These are phyloP conservation scores for Paramormyrops hopkinsi DNA, from an alignment of 2,797 vertebrate species.

Conservation along the genomic window DNA sequence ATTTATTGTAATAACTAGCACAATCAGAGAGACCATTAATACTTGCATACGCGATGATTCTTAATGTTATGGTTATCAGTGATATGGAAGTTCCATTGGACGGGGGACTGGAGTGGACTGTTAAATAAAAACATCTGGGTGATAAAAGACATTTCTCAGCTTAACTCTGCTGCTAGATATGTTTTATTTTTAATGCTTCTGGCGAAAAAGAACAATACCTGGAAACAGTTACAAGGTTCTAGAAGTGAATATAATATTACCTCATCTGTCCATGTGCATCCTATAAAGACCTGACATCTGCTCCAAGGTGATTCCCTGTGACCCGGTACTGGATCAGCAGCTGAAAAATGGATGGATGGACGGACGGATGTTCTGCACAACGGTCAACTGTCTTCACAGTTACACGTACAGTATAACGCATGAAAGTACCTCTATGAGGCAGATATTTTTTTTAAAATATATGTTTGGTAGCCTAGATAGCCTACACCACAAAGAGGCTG, in stretches of 20 bases:
- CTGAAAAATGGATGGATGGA: not conserved
- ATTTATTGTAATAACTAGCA: not conserved
- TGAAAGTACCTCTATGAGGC: not conserved
- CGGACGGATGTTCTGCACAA: not conserved
- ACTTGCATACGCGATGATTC: not conserved
- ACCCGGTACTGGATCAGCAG: not conserved
- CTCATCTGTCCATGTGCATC: not conserved
- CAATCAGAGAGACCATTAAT: not conserved
- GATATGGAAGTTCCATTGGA: not conserved
- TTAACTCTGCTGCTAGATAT: not conserved
- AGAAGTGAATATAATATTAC: not conserved
- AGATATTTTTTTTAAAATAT: not conserved
- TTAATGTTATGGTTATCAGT: not conserved
- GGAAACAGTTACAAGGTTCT: not conserved
- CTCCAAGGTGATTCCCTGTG: not conserved
- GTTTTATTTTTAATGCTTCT: not conserved
- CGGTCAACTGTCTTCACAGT: not conserved
- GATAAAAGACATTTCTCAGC: not conserved
- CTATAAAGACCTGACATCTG: not conserved
- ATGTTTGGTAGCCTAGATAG: not conserved
- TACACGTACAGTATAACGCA: not conserved
- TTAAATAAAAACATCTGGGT: constrained; percentile 17
- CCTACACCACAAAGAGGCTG: not conserved
- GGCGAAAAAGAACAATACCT: not conserved
- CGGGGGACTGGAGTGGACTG: not conserved